phyloP scores from a whole-genome alignment of 2,888 invertebrate genomes.

The Eupithecia subfuscata region DNA sequence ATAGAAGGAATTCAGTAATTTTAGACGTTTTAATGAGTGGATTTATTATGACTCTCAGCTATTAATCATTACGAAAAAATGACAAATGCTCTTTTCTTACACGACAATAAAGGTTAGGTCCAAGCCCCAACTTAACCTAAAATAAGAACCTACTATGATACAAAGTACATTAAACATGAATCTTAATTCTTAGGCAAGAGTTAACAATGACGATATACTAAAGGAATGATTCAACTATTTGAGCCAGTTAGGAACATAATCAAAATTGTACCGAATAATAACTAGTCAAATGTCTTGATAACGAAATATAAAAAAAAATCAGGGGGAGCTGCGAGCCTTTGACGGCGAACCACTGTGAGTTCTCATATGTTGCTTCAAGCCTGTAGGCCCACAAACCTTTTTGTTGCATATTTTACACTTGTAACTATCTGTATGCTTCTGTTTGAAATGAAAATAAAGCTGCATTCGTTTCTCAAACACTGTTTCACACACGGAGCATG shows the following conservation, averaged over 20 bases:
- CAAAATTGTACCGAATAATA: neutral
- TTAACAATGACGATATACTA: neutral
- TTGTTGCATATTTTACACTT: constrained; percentile 15
- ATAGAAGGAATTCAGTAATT: neutral
- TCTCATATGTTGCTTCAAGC: neutral
- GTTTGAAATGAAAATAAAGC: constrained; percentile 26
- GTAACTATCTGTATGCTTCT: constrained; percentile 20
- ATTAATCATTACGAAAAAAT: neutral
- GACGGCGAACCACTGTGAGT: neutral
- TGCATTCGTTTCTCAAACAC: constrained; percentile 21
- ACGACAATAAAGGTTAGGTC: neutral
- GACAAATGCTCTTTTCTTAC: neutral
- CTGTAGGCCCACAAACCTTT: neutral
- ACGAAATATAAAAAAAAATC: neutral
- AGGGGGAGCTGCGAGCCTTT: neutral
- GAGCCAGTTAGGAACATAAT: neutral
- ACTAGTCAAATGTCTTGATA: neutral
- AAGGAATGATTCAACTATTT: neutral
- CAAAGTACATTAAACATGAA: neutral
- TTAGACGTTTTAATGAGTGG: neutral
- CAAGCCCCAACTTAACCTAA: neutral
- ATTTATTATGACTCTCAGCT: neutral
- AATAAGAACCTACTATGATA: neutral
- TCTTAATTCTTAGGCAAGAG: neutral
- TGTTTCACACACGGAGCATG: constrained; percentile 19